Evolutionary conservation across 2,888 invertebrate genomes (phyloP), one percentile per base, ranked within the genome.

Genomic region (Drosophila formosana): DNA sequence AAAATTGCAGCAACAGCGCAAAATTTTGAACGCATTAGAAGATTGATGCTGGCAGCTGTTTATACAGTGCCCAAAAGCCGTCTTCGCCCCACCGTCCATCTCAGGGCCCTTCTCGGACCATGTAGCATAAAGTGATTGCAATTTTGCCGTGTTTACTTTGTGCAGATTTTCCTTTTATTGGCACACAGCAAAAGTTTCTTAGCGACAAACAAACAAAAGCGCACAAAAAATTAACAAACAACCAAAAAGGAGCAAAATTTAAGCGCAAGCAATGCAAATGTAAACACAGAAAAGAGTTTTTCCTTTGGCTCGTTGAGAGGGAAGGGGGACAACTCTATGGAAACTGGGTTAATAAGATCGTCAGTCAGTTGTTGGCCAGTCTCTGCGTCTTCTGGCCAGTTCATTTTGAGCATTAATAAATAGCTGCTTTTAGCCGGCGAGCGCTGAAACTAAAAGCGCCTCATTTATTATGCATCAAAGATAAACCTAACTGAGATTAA

Each of bases 401-500:
- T 69, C 68, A 63, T 67, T 75, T 64, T 57, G 69, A 61, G 66
- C 72, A 67, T 75, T 88, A 83, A 83, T 88, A 87, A 85, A 85
- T 89, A 74, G 88, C 85, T 78, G 89, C 84, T 89, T 85, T 89
- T 89, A 87, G 82, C 50, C 30, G 47, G 18, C 58, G 37, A 50
- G 37, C 51, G 69, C 32, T 63, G 61, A 64, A 66, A 61, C 71
- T 71, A 77, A 82, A 84, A 77, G 87, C 68, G 69, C 49, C 78
- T 79, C 89, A 87, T 85, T 89, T 84, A 75, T 84, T 87, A 89
- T 84, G 85, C 88, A 89, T 87, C 84, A 89, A 86, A 85, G 85
- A 85, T 85, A 85, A 85, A 84, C 82, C 80, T 83, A 85, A 85
- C 85, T 85, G 89, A 89, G 89, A 85, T 85, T 85, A 85, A 89